A percentile compares a stretch with the other conserved stretches of the same genome.
Evolutionary conservation across 2,888 invertebrate species (phyloP).

Genomic region (Macrophya annulata): DNA sequence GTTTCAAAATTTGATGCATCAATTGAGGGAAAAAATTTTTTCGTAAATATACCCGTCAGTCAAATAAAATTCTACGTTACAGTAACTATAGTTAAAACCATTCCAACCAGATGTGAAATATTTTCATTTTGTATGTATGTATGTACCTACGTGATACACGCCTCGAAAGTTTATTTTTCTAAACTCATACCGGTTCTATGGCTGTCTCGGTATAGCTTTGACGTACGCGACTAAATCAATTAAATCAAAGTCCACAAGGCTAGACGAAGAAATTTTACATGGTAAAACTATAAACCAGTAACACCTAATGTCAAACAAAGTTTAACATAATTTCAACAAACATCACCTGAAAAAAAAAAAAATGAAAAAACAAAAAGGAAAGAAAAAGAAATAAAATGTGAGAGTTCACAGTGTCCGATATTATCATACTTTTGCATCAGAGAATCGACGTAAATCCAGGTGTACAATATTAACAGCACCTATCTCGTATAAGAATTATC

Average conservation of each 20-base stretch:
- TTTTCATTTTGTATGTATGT: slow-evolving; percentile 25
- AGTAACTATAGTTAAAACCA: not conserved
- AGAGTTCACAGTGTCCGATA: not conserved
- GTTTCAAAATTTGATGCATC: slow-evolving; percentile 21
- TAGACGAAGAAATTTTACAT: not conserved
- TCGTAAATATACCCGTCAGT: slow-evolving; percentile 27
- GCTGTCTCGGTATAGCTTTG: slow-evolving; percentile 16
- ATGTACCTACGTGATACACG: slow-evolving; percentile 47
- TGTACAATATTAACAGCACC: not conserved
- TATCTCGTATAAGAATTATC: slow-evolving; percentile 14
- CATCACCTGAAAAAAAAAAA: not conserved
- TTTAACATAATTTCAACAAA: not conserved
- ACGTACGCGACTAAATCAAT: slow-evolving; percentile 15
- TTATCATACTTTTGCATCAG: not conserved
- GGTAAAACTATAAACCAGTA: not conserved
- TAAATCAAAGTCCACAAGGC: not conserved
- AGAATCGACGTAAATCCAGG: slow-evolving; percentile 5
- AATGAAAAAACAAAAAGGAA: not conserved
- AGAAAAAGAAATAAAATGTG: not conserved
- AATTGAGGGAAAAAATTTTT: not conserved
- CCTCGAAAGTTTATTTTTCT: slow-evolving; percentile 52
- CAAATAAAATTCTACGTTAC: not conserved
- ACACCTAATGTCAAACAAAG: not conserved
- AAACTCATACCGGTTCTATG: not conserved
- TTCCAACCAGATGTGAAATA: slow-evolving; percentile 46